Evolutionary conservation across 2,888 invertebrate species (phyloP).

Genomic region (Lepidochitona cinerea): DNA sequence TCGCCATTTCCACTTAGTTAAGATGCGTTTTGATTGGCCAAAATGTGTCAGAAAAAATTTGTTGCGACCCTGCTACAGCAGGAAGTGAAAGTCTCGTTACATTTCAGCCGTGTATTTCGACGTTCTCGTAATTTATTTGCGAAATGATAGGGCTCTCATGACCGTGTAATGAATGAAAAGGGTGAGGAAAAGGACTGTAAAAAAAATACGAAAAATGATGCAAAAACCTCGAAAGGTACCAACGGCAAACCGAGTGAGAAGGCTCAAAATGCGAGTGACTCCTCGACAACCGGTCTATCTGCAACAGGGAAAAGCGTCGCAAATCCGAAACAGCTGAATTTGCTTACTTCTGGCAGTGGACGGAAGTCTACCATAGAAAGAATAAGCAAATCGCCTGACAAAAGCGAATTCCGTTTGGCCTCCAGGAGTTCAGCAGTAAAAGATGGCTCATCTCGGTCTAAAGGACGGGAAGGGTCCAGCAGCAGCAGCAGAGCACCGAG

Average conservation of each 20-base stretch:
- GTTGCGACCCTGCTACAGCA: neutral
- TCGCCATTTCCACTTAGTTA: neutral
- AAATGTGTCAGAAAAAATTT: neutral
- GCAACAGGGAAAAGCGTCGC: neutral
- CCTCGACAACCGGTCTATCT: neutral
- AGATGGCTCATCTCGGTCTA: neutral
- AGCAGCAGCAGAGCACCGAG: neutral
- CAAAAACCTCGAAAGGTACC: neutral
- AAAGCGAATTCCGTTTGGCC: neutral
- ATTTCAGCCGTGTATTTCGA: neutral
- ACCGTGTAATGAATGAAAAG: conserved; percentile 4
- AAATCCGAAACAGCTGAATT: neutral
- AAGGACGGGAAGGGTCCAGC: neutral
- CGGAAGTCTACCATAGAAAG: neutral
- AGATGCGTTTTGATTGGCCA: neutral
- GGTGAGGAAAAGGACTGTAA: conserved; percentile 1
- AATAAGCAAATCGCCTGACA: neutral
- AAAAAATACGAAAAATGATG: neutral
- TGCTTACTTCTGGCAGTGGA: neutral
- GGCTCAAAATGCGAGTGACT: neutral
- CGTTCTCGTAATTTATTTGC: conserved; percentile 1
- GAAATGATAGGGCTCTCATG: conserved; percentile 1
- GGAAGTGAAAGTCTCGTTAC: neutral
- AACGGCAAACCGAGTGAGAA: neutral
- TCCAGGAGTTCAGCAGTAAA: neutral